Evolutionary conservation across 1,140 invertebrate species (phyloP), one percentile per base, ranked within the genome.

Genomic region (Leptonema lineaticorne): DNA sequence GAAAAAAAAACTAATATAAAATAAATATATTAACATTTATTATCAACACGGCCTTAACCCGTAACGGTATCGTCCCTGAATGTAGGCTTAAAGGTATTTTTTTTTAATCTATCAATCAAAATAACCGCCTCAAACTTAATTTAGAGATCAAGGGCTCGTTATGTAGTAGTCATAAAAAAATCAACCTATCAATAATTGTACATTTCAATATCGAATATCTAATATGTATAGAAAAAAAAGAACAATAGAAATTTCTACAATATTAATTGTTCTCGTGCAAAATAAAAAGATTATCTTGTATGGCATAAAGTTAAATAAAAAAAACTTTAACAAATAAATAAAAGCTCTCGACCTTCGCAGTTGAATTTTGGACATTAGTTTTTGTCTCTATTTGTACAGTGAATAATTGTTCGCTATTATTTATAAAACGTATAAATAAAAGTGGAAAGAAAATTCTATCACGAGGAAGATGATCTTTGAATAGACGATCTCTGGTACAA

Each of bases 241-340:
- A n/a, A n/a, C n/a, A n/a, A n/a, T n/a, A n/a, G n/a, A n/a, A n/a
- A n/a, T n/a, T n/a, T n/a, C n/a, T n/a, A n/a, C n/a, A n/a, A n/a
- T 41, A 41, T 41, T 41, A 41, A 41, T 41, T 41, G 37, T 41
- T n/a, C n/a, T n/a, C n/a, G n/a, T n/a, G n/a, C n/a, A n/a, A n/a
- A n/a, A n/a, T n/a, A n/a, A n/a, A n/a, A n/a, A n/a, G n/a, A n/a
- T n/a, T n/a, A n/a, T n/a, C n/a, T n/a, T n/a, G n/a, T n/a, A n/a
- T n/a, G n/a, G n/a, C n/a, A n/a, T n/a, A n/a, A n/a, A n/a, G n/a
- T n/a, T n/a, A n/a, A n/a, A n/a, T n/a, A n/a, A n/a, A n/a, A n/a
- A n/a, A n/a, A n/a, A n/a, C n/a, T n/a, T n/a, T n/a, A n/a, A n/a
- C n/a, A n/a, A n/a, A n/a, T n/a, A n/a, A n/a, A n/a, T n/a, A n/a